Evolutionary conservation across 2,113 vertebrate species (phyloP), one percentile per base, ranked within the genome.

Genomic region (Microcebus ravelobensis): DNA sequence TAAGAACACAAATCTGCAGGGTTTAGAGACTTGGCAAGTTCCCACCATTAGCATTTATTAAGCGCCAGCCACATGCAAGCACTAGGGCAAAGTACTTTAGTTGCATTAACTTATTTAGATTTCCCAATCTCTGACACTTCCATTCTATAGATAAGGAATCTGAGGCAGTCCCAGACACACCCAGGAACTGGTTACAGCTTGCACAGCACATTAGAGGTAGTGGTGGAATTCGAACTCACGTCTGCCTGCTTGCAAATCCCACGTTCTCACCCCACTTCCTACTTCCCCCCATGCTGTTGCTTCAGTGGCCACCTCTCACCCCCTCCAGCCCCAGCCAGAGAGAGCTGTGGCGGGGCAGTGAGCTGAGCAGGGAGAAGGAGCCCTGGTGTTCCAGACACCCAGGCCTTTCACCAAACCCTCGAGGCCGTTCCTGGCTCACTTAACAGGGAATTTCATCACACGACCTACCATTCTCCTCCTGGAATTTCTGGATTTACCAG

Each of bases 221-320:
- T 4, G 0, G 8, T 8, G 7, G 20, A 0, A 7, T 42, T 21
- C 80, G 17, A 57, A 59, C n/a, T 15, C 6, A 5, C 10, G 31
- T 39, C 89, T 34, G n/a, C 55, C 67, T 67, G 6, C 29, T 36
- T 6, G 17, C 25, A 20, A 7, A 80, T 25, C 18, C 15, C 48
- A 12, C 4, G 23, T 20, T 29, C 20, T 68, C 21, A n/a, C 9
- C 4, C 18, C 31, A 14, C 67, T 70, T 48, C 70, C 12, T 25
- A 8, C 71, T 68, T 55, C 82, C 34, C 18, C 50, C 52, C 45
- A 7, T 1, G 8, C 29, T 11, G 8, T 73, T 2, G 0, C 36
- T 73, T 42, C 14, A 21, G 42, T 73, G 74, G 63, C 86, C 12
- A 1, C 34, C 68, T 23, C 25, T 94, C 42, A 23, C 11, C 27